Percentiles rank a stretch among this genome's conserved stretches.
These are phyloP conservation scores for Tipula unca DNA, from an alignment of 2,888 invertebrate genomes.

Conservation along the genomic window DNA sequence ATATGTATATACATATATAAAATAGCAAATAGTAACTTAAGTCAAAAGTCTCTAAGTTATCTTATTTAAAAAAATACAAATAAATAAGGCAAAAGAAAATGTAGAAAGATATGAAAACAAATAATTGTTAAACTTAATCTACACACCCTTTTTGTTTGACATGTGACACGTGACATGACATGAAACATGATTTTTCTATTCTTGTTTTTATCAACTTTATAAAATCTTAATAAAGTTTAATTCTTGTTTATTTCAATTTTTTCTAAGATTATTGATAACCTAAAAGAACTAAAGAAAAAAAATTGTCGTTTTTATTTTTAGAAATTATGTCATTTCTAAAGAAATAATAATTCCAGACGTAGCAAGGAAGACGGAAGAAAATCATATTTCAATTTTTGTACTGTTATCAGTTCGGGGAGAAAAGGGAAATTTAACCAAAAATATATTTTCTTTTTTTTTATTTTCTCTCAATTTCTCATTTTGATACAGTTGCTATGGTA, in stretches of 20 bases:
- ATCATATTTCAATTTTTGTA: background rate
- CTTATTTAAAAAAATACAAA: background rate
- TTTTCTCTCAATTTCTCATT: background rate
- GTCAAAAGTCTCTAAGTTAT: background rate
- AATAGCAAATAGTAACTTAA: background rate
- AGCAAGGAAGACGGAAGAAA: background rate
- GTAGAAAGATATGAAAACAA: background rate
- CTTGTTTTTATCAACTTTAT: background rate
- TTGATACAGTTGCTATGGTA: background rate
- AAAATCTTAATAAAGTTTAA: background rate
- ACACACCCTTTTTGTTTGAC: conserved; percentile 14
- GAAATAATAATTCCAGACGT: background rate
- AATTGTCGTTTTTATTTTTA: background rate
- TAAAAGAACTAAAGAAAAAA: background rate
- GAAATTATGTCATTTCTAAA: background rate
- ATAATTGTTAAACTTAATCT: background rate
- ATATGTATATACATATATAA: background rate
- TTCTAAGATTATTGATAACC: background rate
- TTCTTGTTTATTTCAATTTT: background rate
- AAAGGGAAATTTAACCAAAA: background rate
- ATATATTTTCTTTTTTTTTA: background rate
- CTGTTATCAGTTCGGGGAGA: background rate
- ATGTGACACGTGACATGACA: background rate
- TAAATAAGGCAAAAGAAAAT: background rate
- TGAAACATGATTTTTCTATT: background rate